A percentile compares a stretch with the other conserved stretches of the same genome.
These are phyloP conservation scores for Homarus gammarus DNA, from an alignment of 2,888 invertebrate genomes.

Conservation along the genomic window DNA sequence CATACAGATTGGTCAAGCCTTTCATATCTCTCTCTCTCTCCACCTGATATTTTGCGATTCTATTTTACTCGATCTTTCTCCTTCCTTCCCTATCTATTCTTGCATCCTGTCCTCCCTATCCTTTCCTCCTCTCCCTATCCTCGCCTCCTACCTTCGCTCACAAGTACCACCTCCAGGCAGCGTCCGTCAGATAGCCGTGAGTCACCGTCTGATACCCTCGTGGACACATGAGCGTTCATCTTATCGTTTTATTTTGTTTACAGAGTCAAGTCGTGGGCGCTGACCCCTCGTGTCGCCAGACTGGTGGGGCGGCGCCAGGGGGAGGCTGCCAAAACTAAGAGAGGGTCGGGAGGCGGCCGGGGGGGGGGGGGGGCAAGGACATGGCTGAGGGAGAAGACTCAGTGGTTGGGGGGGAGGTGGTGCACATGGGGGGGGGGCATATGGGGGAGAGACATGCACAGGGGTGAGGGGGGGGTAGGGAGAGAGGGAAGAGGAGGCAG, in stretches of 20 bases:
- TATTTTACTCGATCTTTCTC: not conserved
- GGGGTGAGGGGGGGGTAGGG: not conserved
- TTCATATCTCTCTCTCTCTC: slow-evolving; percentile 1
- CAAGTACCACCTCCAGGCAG: not conserved
- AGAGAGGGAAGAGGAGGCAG: not conserved
- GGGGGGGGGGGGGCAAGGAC: not conserved
- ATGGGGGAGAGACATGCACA: not conserved
- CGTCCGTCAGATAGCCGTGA: too few relatives aligned
- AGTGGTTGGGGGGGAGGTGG: not conserved
- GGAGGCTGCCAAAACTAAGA: slow-evolving; percentile 7
- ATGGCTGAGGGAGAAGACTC: not conserved
- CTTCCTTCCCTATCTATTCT: not conserved
- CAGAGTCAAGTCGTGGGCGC: slow-evolving; percentile 34
- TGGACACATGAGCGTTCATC: not conserved
- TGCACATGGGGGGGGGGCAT: not conserved
- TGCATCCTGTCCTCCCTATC: too few relatives aligned
- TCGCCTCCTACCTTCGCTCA: not conserved
- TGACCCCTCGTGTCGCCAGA: slow-evolving; percentile 35
- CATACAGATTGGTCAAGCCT: too few relatives aligned
- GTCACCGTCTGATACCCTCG: not conserved
- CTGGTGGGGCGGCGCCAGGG: not conserved
- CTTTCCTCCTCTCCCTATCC: not conserved
- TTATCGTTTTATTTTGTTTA: slow-evolving; percentile 32
- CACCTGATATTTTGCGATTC: not conserved
- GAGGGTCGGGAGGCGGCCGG: not conserved